Evolutionary conservation across 1,140 invertebrate genomes (phyloP).

Genomic region (Zaprionus nigranus): DNA sequence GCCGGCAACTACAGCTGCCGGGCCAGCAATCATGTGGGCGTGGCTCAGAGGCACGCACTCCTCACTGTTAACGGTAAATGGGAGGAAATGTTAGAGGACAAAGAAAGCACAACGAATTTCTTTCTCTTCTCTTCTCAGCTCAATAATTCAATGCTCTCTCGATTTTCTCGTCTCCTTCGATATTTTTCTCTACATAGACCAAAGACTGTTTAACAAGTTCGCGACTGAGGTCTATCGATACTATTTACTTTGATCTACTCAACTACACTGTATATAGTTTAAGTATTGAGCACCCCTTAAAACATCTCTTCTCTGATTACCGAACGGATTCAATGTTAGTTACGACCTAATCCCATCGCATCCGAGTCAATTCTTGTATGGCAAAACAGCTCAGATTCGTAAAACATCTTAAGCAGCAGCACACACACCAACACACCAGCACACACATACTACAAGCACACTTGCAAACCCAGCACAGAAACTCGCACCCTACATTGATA

Average conservation of each 20-base stretch:
- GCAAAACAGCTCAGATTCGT: slow-evolving; percentile 67
- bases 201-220: slow-evolving; percentile 43
- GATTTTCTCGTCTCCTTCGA: slow-evolving; percentile 26
- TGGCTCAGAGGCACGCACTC: slow-evolving; percentile 87
- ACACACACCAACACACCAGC: slow-evolving; percentile 39
- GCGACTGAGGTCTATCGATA: slow-evolving; percentile 43
- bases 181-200: slow-evolving; percentile 52
- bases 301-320: slow-evolving; percentile 13
- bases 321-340: slow-evolving; percentile 48
- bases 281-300: slow-evolving; percentile 22
- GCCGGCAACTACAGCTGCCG: slow-evolving; percentile 93
- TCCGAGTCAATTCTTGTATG: slow-evolving; percentile 35
- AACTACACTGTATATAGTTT: slow-evolving; percentile 48
- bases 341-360: slow-evolving; percentile 53
- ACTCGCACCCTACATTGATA: background rate
- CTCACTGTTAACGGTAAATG: slow-evolving; percentile 90
- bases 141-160: slow-evolving; percentile 1
- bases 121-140: slow-evolving; percentile 24
- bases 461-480: slow-evolving; percentile 34
- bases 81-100: slow-evolving; percentile 5
- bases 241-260: slow-evolving; percentile 19
- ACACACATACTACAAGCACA: slow-evolving; percentile 40
- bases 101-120: slow-evolving; percentile 23
- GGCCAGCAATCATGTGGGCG: slow-evolving; percentile 90
- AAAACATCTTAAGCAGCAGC: slow-evolving; percentile 57